A percentile compares a stretch with the other conserved stretches of the same genome.
Evolutionary conservation across 1,140 invertebrate species (phyloP).

Genomic region (Proales similis): DNA sequence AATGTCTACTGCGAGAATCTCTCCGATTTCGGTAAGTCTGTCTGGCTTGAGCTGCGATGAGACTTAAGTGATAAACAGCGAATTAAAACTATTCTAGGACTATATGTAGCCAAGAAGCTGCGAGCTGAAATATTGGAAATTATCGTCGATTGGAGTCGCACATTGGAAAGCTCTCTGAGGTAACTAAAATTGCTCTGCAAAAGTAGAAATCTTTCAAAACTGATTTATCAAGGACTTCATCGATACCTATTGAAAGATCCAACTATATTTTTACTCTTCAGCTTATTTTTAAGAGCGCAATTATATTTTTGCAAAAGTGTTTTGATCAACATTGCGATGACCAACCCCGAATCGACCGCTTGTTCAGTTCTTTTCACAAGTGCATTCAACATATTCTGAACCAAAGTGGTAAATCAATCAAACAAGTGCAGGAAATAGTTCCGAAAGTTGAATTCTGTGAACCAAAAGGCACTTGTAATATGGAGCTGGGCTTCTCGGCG

Average conservation of each 20-base stretch:
- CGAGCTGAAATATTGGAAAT: neutral
- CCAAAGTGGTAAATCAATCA: too few relatives aligned
- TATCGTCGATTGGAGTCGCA: neutral
- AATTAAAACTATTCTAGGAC: too few relatives aligned
- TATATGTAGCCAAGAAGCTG: neutral
- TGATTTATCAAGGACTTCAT: neutral
- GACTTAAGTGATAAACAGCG: too few relatives aligned
- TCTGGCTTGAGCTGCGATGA: too few relatives aligned
- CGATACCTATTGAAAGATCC: slow-evolving; percentile 12
- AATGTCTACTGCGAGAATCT: slow-evolving; percentile 34
- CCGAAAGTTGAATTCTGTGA: neutral
- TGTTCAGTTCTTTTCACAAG: slow-evolving; percentile 15
- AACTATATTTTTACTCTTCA: slow-evolving; percentile 18
- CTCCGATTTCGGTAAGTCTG: slow-evolving; percentile 15
- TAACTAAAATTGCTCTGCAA: too few relatives aligned
- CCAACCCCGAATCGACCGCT: neutral
- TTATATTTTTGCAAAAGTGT: slow-evolving; percentile 30
- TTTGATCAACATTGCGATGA: neutral
- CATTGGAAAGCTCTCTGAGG: neutral
- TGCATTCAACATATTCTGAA: too few relatives aligned
- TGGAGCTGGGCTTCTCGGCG: slow-evolving; percentile 25
- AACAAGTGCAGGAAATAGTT: too few relatives aligned
- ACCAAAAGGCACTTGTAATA: slow-evolving; percentile 13
- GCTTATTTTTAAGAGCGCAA: slow-evolving; percentile 32
- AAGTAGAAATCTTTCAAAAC: too few relatives aligned